Conservation (phyloP, 2,113 vertebrate genomes). For the Pedionomus torquatus region DNA sequence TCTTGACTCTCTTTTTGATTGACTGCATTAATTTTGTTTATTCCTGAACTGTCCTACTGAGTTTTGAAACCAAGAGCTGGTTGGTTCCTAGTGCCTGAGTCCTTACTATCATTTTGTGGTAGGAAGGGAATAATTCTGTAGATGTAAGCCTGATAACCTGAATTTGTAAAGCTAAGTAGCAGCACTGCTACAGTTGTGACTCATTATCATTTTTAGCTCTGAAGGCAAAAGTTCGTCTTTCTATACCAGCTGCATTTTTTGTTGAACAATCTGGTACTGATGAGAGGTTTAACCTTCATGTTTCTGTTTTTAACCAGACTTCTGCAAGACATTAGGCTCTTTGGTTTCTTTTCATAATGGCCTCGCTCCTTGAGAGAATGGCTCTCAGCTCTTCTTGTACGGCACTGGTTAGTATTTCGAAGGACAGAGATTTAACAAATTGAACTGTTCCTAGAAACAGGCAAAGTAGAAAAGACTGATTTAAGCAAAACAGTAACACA, state of each 20-base stretch:
- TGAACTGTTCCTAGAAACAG: not conserved
- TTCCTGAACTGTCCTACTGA: not conserved
- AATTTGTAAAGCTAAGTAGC: constrained; percentile 21
- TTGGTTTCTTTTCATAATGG: not conserved
- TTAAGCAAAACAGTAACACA: not conserved
- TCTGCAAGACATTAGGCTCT: not conserved
- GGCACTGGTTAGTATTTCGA: not conserved
- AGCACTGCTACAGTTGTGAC: not conserved
- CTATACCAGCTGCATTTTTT: not conserved
- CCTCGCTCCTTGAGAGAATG: not conserved
- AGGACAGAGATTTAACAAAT: not conserved
- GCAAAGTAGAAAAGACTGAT: not conserved
- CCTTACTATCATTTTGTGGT: not conserved
- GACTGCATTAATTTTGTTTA: not conserved
- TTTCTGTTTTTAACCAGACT: not conserved
- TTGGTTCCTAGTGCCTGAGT: not conserved
- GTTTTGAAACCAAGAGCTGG: not conserved
- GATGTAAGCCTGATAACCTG: not conserved
- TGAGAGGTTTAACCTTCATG: not conserved
- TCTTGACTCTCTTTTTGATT: not conserved
- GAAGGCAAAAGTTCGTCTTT: constrained; percentile 31
- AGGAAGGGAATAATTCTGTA: not conserved
- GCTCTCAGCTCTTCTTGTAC: not conserved
- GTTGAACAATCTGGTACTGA: not conserved
- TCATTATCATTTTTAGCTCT: constrained; percentile 48